These are phyloP conservation scores for Drosophila watanabei DNA, from an alignment of 1,140 invertebrate species.

Conservation along the genomic window DNA sequence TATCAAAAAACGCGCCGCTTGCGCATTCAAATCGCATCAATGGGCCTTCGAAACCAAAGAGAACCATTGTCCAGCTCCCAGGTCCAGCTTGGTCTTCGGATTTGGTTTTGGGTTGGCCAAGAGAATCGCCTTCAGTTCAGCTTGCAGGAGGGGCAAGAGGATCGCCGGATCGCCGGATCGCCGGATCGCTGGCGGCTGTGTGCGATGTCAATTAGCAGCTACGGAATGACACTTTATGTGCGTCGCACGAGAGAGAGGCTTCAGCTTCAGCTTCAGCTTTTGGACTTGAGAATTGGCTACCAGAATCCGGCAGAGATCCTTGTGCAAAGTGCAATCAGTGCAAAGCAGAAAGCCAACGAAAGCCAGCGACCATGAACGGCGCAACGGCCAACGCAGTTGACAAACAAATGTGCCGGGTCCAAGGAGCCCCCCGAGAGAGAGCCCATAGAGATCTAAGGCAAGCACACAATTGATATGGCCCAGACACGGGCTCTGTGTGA, in stretches of 20 bases:
- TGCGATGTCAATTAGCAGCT: slow-evolving; percentile 85
- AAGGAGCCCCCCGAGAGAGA: slow-evolving; percentile 29
- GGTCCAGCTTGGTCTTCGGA: not conserved
- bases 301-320: slow-evolving; percentile 47
- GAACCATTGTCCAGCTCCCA: slow-evolving; percentile 64
- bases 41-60: slow-evolving; percentile 53
- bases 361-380: slow-evolving; percentile 75
- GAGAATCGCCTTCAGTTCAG: slow-evolving; percentile 20
- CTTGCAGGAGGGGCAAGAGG: slow-evolving; percentile 12
- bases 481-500: slow-evolving; percentile 38
- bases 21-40: slow-evolving; percentile 80
- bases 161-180: slow-evolving; percentile 19
- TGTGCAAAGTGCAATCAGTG: slow-evolving; percentile 83
- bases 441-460: slow-evolving; percentile 59
- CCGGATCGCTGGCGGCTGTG: slow-evolving; percentile 64
- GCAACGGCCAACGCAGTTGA: slow-evolving; percentile 78
- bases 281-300: slow-evolving; percentile 22
- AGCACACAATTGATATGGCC: slow-evolving; percentile 81
- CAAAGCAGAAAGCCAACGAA: slow-evolving; percentile 75
- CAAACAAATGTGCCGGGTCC: slow-evolving; percentile 74
- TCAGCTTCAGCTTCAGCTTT: slow-evolving; percentile 41
- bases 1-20: slow-evolving; percentile 63
- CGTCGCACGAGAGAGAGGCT: slow-evolving; percentile 73
- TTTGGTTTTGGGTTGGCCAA: slow-evolving; percentile 11
- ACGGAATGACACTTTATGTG: slow-evolving; percentile 85